phyloP scores from a whole-genome alignment of 2,113 vertebrate species.

The Stercorarius parasiticus region DNA sequence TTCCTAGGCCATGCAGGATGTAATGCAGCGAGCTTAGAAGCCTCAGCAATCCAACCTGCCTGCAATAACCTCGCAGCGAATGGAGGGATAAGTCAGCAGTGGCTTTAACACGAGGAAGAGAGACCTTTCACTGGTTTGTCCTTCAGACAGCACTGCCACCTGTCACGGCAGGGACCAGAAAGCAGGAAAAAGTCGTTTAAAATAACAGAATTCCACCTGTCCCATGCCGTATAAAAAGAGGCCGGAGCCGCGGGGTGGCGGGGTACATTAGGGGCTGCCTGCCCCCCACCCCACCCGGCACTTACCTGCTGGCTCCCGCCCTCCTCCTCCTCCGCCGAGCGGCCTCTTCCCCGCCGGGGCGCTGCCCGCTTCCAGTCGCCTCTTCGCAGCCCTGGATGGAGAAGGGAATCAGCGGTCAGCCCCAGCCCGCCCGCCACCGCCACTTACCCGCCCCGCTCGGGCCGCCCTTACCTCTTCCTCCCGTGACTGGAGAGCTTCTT shows the following conservation, averaged over 20 bases:
- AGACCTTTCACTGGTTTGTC: not conserved
- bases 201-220: fast-evolving
- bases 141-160: not conserved
- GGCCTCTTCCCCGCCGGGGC: not conserved
- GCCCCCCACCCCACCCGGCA: no score
- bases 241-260: fast-evolving
- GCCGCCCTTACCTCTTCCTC: constrained; percentile 79
- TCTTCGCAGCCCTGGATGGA: constrained; percentile 70
- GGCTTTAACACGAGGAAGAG: fast-evolving
- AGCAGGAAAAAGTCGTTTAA: fast-evolving
- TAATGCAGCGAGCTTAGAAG: fast-evolving
- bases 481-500: constrained; percentile 87
- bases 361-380: constrained; percentile 41
- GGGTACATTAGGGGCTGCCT: fast-evolving
- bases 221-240: fast-evolving
- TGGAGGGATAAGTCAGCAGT: fast-evolving
- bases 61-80: fast-evolving
- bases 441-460: constrained; percentile 13
- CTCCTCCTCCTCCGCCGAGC: not conserved
- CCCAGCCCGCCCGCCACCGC: constrained; percentile 35
- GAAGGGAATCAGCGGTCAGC: not conserved
- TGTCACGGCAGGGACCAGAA: fast-evolving
- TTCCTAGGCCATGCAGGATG: fast-evolving
- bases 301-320: not conserved
- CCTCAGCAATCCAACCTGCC: not conserved